Base-by-base conservation (phyloP, 1,140 invertebrate species). In the Bombus pascuorum region DNA sequence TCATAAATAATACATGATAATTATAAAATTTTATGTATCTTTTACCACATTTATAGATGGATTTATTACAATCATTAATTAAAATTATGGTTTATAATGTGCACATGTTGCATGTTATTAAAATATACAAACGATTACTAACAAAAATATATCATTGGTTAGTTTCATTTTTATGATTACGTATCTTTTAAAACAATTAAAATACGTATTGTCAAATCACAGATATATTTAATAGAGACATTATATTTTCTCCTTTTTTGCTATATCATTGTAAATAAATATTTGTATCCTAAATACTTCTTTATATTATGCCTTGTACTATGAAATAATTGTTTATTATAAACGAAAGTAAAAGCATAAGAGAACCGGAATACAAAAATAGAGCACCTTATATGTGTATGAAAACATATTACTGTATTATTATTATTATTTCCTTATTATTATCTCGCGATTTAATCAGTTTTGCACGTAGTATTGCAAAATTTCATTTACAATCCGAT, bases 401-500 rank as follows among this genome's bases (percentile, higher is more conserved):
- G 12, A 34, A 13, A 8, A 44, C 37, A 25, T 8, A 34, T 57
- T 22, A 53, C 12, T 25, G 25, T 28, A 47, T 37, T 53, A 25
- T 79, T 47, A 9, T 81, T 44, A 9, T 81, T 44, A 62, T 74
- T 81, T 59, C 15, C 6, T 44, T 65, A 13, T 53, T 47, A 65
- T 75, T 66, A 47, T 53, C 53, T 65, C 22, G 13, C 13, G 9
- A 37, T 13, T 44, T 37, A 34, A 82, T 34, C 71, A 65, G n/a
- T 28, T 62, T 6, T 62, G 3, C 37, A 13, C 12, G 53, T 9
- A 70, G n/a, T 10, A 18, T 77, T 73, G n/a, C 47, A 57, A 68
- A 42, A 68, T 53, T 39, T n/a, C 39, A 15, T 81, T 86, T 85
- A 34, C 83, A 32, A 57, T 77, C 12, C 5, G 12, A 44, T 25